Evolutionary conservation across 2,888 invertebrate species (phyloP), one percentile per base, ranked within the genome.

Genomic region (Hemaris fuciformis): DNA sequence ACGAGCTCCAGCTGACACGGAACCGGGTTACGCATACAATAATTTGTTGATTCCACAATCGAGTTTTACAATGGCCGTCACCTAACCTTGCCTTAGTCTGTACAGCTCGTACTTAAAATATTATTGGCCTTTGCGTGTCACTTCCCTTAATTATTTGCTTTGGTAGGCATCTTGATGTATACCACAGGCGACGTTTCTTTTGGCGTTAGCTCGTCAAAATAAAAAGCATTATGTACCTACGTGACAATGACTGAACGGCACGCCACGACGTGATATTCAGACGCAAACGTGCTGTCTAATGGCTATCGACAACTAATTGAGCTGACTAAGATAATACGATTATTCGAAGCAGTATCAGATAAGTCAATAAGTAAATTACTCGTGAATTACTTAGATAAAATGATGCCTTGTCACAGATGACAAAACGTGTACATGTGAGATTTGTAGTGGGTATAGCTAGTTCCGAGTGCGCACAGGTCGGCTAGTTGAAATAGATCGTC

Each of bases 61-160:
- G 38, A 15, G 56, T 23, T 38, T 59, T 59, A 53, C 43, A 61
- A 46, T 45, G 45, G 13, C 57, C 38, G 25, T 48, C 48, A 25
- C 48, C 18, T 60, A 53, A 60, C 53, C 41, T 53, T 41, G 53
- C 64, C 63, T 41, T 64, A 41, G 22, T 38, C 38, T 60, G 38
- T 18, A 23, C 60, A 41, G 25, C 25, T 38, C 38, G 22, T 22
- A 63, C 60, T 58, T 60, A 57, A 61, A 57, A 62, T 69, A 68
- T 70, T 72, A 69, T 70, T 71, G 69, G 72, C 63, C 66, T 66
- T 70, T 66, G 68, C 71, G 71, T 71, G 62, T 75, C 70, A 72
- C 74, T 77, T 76, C 71, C 69, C 71, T 71, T 66, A 77, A 73
- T 73, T 77, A 72, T 77, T 76, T 69, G 60, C 70, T 76, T 67